Evolutionary conservation across 1,140 invertebrate species (phyloP).

Genomic region (Mylabris phalerata): DNA sequence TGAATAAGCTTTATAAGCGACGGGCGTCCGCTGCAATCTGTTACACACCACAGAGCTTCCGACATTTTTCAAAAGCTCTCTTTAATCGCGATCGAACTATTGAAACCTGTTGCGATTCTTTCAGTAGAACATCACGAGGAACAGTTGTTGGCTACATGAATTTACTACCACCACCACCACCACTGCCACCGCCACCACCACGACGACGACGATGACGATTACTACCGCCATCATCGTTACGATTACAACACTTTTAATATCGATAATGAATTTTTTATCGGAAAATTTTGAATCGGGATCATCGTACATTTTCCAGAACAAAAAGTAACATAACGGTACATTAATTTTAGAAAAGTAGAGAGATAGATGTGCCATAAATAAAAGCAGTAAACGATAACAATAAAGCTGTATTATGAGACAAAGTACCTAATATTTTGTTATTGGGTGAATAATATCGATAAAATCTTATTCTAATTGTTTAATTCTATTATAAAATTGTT

Average conservation of each 20-base stretch:
- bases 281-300: too few species aligned
- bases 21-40: slow-evolving; percentile 32
- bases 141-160: slow-evolving; percentile 5
- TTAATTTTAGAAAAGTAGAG: slow-evolving; percentile 13
- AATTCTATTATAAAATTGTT: too few species aligned
- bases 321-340: slow-evolving; percentile 6
- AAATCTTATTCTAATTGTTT: too few species aligned
- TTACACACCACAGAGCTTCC: slow-evolving; percentile 34
- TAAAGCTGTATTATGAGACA: neutral
- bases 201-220: too few species aligned
- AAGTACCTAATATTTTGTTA: too few species aligned
- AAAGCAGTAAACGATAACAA: slow-evolving; percentile 9
- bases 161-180: too few species aligned
- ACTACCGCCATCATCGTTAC: too few species aligned
- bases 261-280: slow-evolving; percentile 3
- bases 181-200: too few species aligned
- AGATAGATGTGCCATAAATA: slow-evolving; percentile 10
- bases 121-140: slow-evolving; percentile 5
- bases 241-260: neutral
- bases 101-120: slow-evolving; percentile 31
- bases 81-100: slow-evolving; percentile 31
- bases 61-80: slow-evolving; percentile 37
- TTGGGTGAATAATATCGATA: too few species aligned
- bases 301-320: too few species aligned
- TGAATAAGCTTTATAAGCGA: slow-evolving; percentile 26